Conservation (phyloP, 2,113 vertebrate species). For the Benitochromis conjunctus region DNA sequence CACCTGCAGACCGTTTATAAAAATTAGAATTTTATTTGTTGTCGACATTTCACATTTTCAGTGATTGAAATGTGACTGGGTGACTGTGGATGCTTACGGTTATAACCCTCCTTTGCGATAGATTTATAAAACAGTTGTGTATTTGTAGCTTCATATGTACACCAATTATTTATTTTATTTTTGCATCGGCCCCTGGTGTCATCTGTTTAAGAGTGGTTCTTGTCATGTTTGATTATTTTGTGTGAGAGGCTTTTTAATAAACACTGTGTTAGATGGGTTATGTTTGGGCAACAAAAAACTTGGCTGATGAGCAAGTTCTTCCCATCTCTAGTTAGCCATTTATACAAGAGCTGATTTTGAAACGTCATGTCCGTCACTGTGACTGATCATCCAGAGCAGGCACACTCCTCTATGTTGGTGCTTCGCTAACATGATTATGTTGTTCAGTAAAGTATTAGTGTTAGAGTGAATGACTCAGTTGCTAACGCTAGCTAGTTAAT, state of each 20-base stretch:
- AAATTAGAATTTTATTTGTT: neutral
- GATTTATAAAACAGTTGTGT: neutral
- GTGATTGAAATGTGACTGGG: fast-evolving
- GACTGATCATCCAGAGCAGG: neutral
- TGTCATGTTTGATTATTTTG: neutral
- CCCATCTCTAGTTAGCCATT: neutral
- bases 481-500: neutral
- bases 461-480: neutral
- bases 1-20: neutral
- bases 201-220: neutral
- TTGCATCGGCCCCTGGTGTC: neutral
- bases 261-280: fast-evolving
- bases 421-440: neutral
- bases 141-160: fast-evolving
- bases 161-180: neutral
- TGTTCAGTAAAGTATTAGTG: neutral
- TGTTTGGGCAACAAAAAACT: neutral
- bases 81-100: neutral
- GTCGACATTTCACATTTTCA: neutral
- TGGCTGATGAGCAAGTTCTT: neutral
- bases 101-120: neutral
- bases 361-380: neutral
- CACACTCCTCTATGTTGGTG: neutral
- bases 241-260: neutral
- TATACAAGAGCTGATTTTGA: neutral